Conservation (phyloP, 2,797 vertebrate species). For the Odontamblyopus rebecca region DNA sequence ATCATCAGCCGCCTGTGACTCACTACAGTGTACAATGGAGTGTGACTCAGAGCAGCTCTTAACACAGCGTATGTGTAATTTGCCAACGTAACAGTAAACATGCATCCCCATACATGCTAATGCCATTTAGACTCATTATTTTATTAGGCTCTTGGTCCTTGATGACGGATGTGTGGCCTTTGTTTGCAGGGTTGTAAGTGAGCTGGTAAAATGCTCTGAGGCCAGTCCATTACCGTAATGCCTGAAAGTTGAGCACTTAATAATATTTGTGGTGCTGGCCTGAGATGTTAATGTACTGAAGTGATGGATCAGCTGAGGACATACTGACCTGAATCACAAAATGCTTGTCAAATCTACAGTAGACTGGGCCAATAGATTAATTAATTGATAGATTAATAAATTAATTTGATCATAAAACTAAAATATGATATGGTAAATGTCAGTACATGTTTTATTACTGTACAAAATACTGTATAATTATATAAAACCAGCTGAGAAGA, state of each 20-base stretch:
- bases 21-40: constrained; percentile 51
- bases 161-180: constrained; percentile 12
- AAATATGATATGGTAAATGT: too few relatives aligned
- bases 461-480: too few relatives aligned
- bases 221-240: not conserved
- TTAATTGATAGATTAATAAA: too few relatives aligned
- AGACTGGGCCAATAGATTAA: not conserved
- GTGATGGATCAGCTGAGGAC: not conserved
- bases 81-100: constrained; percentile 34
- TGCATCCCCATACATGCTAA: not conserved
- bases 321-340: not conserved
- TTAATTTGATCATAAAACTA: too few relatives aligned
- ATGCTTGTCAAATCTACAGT: too few relatives aligned
- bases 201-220: not conserved
- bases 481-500: too few relatives aligned
- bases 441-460: too few relatives aligned
- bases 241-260: not conserved
- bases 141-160: constrained; percentile 26
- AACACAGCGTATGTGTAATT: constrained; percentile 39
- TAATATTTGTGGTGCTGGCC: not conserved
- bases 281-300: not conserved
- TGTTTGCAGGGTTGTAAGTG: constrained; percentile 2
- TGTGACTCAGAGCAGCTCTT: constrained; percentile 48
- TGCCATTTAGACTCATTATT: constrained; percentile 44
- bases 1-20: constrained; percentile 52